Evolutionary conservation across 2,888 invertebrate species (phyloP), one percentile per base, ranked within the genome.

Genomic region (Oxycera nigricornis): DNA sequence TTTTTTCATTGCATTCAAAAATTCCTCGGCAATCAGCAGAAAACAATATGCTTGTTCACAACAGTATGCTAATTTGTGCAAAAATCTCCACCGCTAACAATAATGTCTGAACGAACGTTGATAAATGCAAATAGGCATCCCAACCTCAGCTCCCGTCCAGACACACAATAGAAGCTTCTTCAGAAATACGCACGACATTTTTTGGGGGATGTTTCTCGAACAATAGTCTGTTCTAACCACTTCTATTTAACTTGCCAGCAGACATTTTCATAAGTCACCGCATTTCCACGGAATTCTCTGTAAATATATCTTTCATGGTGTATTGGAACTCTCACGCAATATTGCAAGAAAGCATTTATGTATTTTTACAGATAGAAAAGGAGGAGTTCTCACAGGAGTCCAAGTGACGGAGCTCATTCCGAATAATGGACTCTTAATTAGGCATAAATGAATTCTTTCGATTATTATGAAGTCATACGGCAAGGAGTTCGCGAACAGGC

Each of bases 381-480:
- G 4, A n/a, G 17, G 6, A 30, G 30, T 28, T 59, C 30, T 30
- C 59, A 59, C 30, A 59, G 59, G 22, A 28, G 30, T 28, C 17
- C 59, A 28, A 26, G 59, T 7, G 30, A n/a, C 11, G 55, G 24
- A 24, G 24, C 11, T 20, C 55, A 22, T 55, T 55, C 3, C 20
- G n/a, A 28, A 28, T 59, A 59, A 59, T 59, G 26, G 59, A 17
- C 59, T 59, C 59, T 59, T 59, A 59, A 59, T 59, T 24, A 28
- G 59, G 30, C 59, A 55, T 55, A 59, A 59, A 59, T 59, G 59
- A 59, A 59, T 59, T 59, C 59, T n/a, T 59, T 28, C 59, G 28
- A 11, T 59, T 59, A 59, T 59, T 59, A 59, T 28, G 24, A 24
- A 59, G 28, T 59, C 59, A 59, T 59, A 59, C 59, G 26, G 4